Evolutionary conservation across 2,797 vertebrate species (phyloP), one percentile per base, ranked within the genome.

Genomic region (Anabas testudineus): DNA sequence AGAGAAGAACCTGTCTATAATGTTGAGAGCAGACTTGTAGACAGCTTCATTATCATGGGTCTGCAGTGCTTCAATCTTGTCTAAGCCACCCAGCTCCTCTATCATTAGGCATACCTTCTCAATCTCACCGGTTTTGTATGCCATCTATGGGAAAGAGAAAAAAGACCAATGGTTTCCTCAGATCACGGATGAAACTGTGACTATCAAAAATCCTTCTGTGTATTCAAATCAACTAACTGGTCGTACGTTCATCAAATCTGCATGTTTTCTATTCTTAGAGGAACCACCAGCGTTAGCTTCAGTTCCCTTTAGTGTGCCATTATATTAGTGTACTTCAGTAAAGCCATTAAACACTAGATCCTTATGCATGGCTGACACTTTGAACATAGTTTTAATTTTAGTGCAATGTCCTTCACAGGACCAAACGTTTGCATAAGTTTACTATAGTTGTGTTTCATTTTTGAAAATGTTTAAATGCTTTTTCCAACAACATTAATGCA

Each of bases 1-100:
- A 65, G 96, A 96, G 87, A 98, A 98, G 41, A 97, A 99, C 64
- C 93, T 95, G 78, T 98, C 96, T 59, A 98, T 97, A 30, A 98
- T 91, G 49, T 89, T 93, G 18, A 96, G 87, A 0, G 97, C 90
- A 1, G 95, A 93, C 75, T 95, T 97, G 81, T 97, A 97, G 2
- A 98, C 93, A 19, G 94, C 90, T 41, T 97, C 95, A 0, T 97
- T 98, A 77, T 96, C 95, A 74, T 98, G 96, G 0, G 90, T 93
- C 89, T 98, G 97, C 3, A 99, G 92, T 10, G 93, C 94, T 90
- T 99, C 96, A 36, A 99, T 96, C 89, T 91, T 95, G 61, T 97
- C 97, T 67, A 99, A 85, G 51, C 96, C 97, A 0, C 95, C 95
- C 69, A 94, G 93, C 85, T 97, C 97, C 75, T 99, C 97, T 43